Evolutionary conservation across 2,113 vertebrate species (phyloP), one percentile per base, ranked within the genome.

Genomic region (Proterorhinus semilunaris): DNA sequence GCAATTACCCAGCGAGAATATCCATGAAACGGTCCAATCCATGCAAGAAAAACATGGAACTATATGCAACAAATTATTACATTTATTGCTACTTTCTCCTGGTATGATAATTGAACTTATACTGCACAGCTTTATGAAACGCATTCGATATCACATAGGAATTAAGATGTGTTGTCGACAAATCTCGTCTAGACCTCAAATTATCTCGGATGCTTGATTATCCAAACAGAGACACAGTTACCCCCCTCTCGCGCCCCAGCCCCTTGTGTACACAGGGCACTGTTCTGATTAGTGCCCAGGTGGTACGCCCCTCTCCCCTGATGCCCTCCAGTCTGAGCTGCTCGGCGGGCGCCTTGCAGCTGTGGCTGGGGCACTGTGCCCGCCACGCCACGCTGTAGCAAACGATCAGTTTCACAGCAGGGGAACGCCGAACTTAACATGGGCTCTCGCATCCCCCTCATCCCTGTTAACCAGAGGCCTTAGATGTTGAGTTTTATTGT

Each of bases 401-500:
- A 75, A 46, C 74, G 1, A 66, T 71, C 81, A 62, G 71, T 64
- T 66, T 72, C 83, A 17, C 83, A 82, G 84, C 77, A 46, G 83
- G 86, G 47, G 59, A 75, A 72, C 77, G 68, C 74, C 50, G 71
- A 62, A 50, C 84, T 85, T 59, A 74, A 77, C 67, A 81, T 62
- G 62, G 70, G 17, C 75, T 64, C 67, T 58, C 71, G 27, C 45
- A 0, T 78, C 65, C 79, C 21, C 45, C 65, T 81, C 8, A 55
- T 71, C 75, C 78, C 13, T 47, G 67, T 76, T 72, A 70, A 79
- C 81, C 73, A 54, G 63, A 76, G 63, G 65, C 75, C 62, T 63
- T 84, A 81, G 80, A 86, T 85, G 75, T 81, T 66, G 69, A 54
- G 65, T 86, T 88, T 87, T 87, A 88, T 87, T 87, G 72, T 84